Evolutionary conservation across 2,888 invertebrate genomes (phyloP).

Genomic region (Julus scandinavius): DNA sequence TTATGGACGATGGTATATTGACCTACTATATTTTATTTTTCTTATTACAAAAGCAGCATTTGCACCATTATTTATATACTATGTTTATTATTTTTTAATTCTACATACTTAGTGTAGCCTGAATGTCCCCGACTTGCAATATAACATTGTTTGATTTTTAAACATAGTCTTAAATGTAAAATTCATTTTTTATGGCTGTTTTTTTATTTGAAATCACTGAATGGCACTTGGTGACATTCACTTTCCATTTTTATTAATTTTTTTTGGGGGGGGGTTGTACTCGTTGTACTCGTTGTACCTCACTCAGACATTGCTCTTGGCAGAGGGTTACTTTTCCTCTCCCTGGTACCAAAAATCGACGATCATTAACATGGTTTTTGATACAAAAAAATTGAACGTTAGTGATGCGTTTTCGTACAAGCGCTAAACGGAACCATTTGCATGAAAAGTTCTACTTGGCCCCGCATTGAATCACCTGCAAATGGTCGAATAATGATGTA

Average conservation of each 20-base stretch:
- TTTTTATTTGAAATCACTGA: neutral
- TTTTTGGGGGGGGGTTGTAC: too few species aligned
- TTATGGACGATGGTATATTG: too few species aligned
- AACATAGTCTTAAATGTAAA: neutral
- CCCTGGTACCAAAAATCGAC: neutral
- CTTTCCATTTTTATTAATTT: neutral
- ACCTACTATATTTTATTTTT: too few species aligned
- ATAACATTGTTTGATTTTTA: neutral
- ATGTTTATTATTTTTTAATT: neutral
- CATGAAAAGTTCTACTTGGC: neutral
- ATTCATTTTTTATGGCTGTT: neutral
- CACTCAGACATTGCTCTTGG: slow-evolving; percentile 1
- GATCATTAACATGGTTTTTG: neutral
- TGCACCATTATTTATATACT: neutral
- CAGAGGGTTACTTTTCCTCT: slow-evolving; percentile 1
- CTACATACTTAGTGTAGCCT: neutral
- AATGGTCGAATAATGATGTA: neutral
- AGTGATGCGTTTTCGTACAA: neutral
- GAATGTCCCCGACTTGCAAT: neutral
- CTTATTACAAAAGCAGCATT: neutral
- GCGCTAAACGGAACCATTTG: neutral
- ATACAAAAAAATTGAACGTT: neutral
- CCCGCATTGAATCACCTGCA: neutral
- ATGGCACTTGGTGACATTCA: neutral
- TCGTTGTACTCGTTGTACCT: neutral